Conservation (phyloP, 2,797 vertebrate species). For the Pygocentrus nattereri region DNA sequence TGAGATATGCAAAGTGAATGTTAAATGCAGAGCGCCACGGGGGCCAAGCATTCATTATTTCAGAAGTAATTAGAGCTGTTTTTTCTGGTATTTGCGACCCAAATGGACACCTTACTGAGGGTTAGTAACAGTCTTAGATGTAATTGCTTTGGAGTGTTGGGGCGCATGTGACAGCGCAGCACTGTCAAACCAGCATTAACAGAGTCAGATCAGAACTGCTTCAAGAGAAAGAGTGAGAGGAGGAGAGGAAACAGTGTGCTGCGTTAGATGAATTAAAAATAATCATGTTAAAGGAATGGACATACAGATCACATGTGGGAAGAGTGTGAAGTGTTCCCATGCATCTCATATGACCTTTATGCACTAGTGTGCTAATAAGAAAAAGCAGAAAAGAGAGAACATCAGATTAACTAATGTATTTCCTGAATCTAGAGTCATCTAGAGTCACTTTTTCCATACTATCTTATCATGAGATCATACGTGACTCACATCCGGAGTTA, state of each 20-base stretch:
- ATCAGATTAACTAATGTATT: no score
- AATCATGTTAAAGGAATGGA: background rate
- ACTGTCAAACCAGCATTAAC: conserved; percentile 31
- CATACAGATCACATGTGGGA: background rate
- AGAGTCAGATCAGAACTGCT: background rate
- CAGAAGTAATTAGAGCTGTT: conserved; percentile 75
- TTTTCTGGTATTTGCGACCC: conserved; percentile 53
- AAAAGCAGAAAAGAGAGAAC: no score
- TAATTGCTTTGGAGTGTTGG: conserved; percentile 53
- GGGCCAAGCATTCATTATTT: conserved; percentile 65
- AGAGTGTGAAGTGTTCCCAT: background rate
- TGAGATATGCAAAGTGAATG: conserved; percentile 71
- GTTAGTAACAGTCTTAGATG: conserved; percentile 49
- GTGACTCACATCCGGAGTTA: no score
- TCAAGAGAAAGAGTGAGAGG: background rate
- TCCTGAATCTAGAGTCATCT: no score
- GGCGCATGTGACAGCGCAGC: conserved; percentile 3
- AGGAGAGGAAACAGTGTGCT: background rate
- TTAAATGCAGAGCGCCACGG: conserved; percentile 75
- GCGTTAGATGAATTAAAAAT: background rate
- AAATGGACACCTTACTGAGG: conserved; percentile 53
- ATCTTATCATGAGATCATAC: no score
- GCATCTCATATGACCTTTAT: background rate
- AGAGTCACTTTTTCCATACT: no score
- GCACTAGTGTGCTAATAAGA: background rate